phyloP scores from a whole-genome alignment of 2,888 invertebrate species.

The Lutraria lutraria region DNA sequence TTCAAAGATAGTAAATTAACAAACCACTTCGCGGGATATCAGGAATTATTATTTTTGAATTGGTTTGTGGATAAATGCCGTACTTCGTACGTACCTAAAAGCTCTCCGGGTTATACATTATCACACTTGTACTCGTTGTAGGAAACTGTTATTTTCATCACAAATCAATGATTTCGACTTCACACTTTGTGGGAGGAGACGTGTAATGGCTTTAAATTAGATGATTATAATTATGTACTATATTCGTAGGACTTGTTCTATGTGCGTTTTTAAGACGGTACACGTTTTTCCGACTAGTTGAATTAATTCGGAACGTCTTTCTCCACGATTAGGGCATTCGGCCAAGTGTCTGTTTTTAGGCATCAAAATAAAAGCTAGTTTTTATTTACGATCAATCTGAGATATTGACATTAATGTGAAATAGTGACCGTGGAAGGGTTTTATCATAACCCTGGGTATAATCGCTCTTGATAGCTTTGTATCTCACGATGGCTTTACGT shows the following conservation, averaged over 20 bases:
- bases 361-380: neutral
- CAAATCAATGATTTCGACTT: neutral
- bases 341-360: conserved; percentile 9
- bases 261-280: neutral
- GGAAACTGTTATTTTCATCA: conserved; percentile 5
- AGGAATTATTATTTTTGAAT: neutral
- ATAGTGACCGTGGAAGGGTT: neutral
- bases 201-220: neutral
- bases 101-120: neutral
- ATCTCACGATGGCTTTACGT: neutral
- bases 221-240: conserved; percentile 7
- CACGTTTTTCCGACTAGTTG: conserved; percentile 2
- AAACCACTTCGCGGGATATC: neutral
- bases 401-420: conserved; percentile 21
- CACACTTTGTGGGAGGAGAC: neutral
- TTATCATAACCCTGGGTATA: conserved; percentile 12
- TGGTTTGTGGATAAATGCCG: neutral
- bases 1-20: too few relatives aligned
- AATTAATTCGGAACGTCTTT: neutral
- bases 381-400: neutral
- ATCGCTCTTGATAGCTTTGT: neutral
- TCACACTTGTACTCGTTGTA: neutral
- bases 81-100: neutral
- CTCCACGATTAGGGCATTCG: neutral
- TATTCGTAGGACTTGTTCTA: neutral